Conservation (phyloP, 2,113 vertebrate species). For the Gyps fulvus region DNA sequence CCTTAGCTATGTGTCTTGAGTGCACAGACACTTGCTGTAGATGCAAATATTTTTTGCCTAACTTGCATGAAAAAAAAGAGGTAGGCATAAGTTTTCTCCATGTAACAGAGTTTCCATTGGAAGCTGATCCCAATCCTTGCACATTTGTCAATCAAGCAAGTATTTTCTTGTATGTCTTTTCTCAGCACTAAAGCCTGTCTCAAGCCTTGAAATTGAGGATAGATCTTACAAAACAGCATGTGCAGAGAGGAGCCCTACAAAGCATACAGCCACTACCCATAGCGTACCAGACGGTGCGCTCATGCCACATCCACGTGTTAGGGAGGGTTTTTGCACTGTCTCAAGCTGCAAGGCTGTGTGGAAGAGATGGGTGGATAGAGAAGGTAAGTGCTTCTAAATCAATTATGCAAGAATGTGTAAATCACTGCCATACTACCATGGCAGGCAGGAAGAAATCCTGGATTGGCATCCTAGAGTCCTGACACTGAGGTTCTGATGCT, state of each 20-base stretch:
- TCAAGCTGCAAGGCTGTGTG: not conserved
- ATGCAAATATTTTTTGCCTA: not conserved
- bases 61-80: not conserved
- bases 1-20: not conserved
- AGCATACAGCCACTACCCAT: not conserved
- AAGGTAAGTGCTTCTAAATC: not conserved
- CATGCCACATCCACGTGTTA: accelerated
- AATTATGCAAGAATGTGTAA: not conserved
- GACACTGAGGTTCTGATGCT: not conserved
- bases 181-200: not conserved
- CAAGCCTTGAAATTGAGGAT: not conserved
- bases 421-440: not conserved
- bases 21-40: not conserved
- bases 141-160: not conserved
- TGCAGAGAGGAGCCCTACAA: not conserved
- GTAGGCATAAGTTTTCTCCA: not conserved
- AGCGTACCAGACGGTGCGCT: accelerated
- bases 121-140: not conserved
- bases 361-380: not conserved
- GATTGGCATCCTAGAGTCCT: not conserved
- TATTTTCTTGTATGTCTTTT: not conserved
- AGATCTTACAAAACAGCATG: not conserved
- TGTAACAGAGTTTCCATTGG: not conserved
- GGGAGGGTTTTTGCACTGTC: not conserved
- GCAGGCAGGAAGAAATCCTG: not conserved